phyloP scores from a whole-genome alignment of 1,140 invertebrate species.

The Chironomus tepperi region DNA sequence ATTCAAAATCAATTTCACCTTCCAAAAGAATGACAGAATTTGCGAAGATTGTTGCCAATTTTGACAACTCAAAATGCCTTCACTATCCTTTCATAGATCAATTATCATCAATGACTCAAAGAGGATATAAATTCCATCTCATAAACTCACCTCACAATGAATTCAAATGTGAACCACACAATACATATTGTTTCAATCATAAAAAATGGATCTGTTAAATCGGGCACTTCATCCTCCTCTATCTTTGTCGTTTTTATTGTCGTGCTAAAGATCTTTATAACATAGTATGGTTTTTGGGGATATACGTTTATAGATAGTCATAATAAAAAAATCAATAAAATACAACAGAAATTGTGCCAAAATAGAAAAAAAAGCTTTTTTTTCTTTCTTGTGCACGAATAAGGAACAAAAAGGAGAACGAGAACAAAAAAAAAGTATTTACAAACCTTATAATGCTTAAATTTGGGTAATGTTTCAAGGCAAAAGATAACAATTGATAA shows the following conservation, averaged over 20 bases:
- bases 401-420: too few species aligned
- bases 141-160: constrained; percentile 63
- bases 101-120: too few species aligned
- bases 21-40: too few species aligned
- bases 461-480: constrained; percentile 97
- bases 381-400: neutral
- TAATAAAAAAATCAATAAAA: neutral
- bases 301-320: neutral
- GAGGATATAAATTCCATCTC: neutral
- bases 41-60: too few species aligned
- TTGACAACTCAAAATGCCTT: too few species aligned
- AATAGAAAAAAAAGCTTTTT: neutral
- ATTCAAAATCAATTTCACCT: too few species aligned
- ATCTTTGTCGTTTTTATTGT: constrained; percentile 90
- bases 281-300: neutral
- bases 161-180: constrained; percentile 98
- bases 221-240: constrained; percentile 91
- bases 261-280: constrained; percentile 71
- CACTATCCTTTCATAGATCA: too few species aligned
- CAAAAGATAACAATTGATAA: constrained; percentile 99
- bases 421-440: too few species aligned
- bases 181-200: constrained; percentile 97
- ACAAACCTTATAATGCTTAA: constrained; percentile 88
- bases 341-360: neutral
- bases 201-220: constrained; percentile 96